phyloP scores from a whole-genome alignment of 1,140 invertebrate genomes.

The Nasonia vitripennis region DNA sequence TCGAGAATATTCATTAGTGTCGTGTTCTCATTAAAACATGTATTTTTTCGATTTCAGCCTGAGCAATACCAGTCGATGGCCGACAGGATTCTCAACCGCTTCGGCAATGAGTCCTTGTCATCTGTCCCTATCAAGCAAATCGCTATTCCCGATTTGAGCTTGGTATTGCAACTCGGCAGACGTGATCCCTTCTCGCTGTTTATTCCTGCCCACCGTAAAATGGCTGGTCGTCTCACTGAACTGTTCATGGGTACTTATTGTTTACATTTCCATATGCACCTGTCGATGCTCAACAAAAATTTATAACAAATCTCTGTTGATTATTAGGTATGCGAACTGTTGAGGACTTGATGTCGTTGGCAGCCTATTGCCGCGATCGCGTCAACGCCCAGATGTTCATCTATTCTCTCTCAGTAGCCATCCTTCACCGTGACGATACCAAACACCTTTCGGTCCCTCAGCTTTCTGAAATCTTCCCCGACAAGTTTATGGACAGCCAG shows the following conservation, averaged over 20 bases:
- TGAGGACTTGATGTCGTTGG: slow-evolving; percentile 82
- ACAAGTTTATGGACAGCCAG: slow-evolving; percentile 84
- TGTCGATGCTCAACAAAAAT: not conserved
- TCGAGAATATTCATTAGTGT: not conserved
- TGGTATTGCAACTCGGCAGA: slow-evolving; percentile 81
- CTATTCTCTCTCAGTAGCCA: slow-evolving; percentile 85
- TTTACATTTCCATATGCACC: not conserved
- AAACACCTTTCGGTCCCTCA: slow-evolving; percentile 82
- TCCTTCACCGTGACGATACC: slow-evolving; percentile 85
- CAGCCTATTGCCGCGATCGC: slow-evolving; percentile 83
- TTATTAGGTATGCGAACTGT: slow-evolving; percentile 79
- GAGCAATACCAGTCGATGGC: slow-evolving; percentile 66
- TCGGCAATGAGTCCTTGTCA: slow-evolving; percentile 75
- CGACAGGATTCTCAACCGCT: slow-evolving; percentile 74
- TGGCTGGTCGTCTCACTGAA: slow-evolving; percentile 83
- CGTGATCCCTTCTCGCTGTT: slow-evolving; percentile 85
- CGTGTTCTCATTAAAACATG: not conserved
- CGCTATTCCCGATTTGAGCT: slow-evolving; percentile 80
- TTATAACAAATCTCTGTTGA: not conserved
- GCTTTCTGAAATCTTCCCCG: slow-evolving; percentile 84
- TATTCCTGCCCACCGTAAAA: slow-evolving; percentile 81
- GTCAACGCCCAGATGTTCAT: slow-evolving; percentile 87
- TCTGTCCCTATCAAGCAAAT: slow-evolving; percentile 80
- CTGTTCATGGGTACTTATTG: slow-evolving; percentile 79
- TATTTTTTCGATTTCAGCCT: not conserved